Evolutionary conservation across 30 jellyfish, hydroid and myxozoan species (phyloP).

Genomic region (Aurelia aurita complex sp. Pacific): DNA sequence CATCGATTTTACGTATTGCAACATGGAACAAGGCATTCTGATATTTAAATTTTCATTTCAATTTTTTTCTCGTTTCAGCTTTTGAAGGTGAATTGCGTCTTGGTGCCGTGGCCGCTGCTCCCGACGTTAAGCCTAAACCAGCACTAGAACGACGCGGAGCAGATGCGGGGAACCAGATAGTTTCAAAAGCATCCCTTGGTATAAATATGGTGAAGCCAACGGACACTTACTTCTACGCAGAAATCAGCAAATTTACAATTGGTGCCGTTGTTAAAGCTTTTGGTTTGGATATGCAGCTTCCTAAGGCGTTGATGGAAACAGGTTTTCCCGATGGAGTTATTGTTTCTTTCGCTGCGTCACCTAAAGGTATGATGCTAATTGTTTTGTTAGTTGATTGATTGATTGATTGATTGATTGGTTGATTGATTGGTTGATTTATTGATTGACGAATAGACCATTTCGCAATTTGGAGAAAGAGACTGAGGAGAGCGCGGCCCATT

Average conservation of each 20-base stretch:
- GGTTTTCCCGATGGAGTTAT: slow-evolving; percentile 96
- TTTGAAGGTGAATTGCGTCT: slow-evolving; percentile 80
- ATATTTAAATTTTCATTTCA: neutral
- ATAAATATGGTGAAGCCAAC: slow-evolving; percentile 68
- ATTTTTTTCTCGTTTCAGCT: slow-evolving; percentile 26
- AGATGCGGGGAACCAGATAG: slow-evolving; percentile 64
- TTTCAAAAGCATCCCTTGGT: slow-evolving; percentile 76
- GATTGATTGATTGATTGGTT: too few relatives aligned
- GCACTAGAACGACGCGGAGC: neutral
- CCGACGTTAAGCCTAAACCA: neutral
- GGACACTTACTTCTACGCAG: slow-evolving; percentile 69
- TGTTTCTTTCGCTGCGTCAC: slow-evolving; percentile 55
- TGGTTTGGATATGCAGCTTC: slow-evolving; percentile 68
- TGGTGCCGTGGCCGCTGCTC: slow-evolving; percentile 47
- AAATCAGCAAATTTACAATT: slow-evolving; percentile 65
- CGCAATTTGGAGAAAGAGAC: too few relatives aligned
- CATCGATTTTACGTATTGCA: too few relatives aligned
- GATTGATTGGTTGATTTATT: too few relatives aligned
- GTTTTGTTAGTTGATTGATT: too few relatives aligned
- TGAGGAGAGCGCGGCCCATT: too few relatives aligned
- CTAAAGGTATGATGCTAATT: slow-evolving; percentile 18
- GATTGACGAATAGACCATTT: too few relatives aligned
- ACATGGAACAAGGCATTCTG: neutral
- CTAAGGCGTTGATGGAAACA: slow-evolving; percentile 83
- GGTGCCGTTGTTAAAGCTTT: slow-evolving; percentile 76